Conservation (phyloP, 23 tunicate species). For the Botrylloides violaceus region DNA sequence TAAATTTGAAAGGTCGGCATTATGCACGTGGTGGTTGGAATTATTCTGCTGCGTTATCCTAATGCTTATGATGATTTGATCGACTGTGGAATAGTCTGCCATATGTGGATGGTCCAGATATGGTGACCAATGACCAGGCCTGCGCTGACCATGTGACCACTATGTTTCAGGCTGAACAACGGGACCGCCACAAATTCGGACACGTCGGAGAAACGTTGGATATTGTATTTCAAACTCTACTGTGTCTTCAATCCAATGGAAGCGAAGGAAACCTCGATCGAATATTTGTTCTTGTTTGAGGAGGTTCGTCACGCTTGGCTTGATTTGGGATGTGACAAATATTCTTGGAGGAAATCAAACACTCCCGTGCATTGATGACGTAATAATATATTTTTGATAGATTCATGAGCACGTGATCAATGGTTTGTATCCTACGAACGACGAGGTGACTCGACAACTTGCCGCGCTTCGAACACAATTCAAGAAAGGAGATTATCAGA, state of each 20-base stretch:
- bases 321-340: neutral
- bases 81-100: too few relatives aligned
- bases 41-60: too few relatives aligned
- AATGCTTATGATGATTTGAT: too few relatives aligned
- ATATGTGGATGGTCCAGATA: too few relatives aligned
- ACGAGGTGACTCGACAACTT: constrained; percentile 58
- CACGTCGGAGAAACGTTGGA: constrained; percentile 45
- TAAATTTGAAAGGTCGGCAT: constrained; percentile 63
- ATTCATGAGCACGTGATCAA: constrained; percentile 90
- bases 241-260: constrained; percentile 81
- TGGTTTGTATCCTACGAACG: constrained; percentile 70
- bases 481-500: constrained; percentile 53
- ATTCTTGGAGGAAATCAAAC: neutral
- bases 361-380: too few relatives aligned
- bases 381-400: too few relatives aligned
- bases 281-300: constrained; percentile 83
- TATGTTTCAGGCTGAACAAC: constrained; percentile 38
- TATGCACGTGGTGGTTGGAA: neutral
- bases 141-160: too few relatives aligned
- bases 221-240: constrained; percentile 76
- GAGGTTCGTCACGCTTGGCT: constrained; percentile 49
- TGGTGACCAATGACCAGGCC: too few relatives aligned
- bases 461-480: constrained; percentile 78
- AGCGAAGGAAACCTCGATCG: constrained; percentile 60
- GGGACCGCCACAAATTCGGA: constrained; percentile 13